Conservation (phyloP, 1,140 invertebrate species). For the Vanessa tameamea region DNA sequence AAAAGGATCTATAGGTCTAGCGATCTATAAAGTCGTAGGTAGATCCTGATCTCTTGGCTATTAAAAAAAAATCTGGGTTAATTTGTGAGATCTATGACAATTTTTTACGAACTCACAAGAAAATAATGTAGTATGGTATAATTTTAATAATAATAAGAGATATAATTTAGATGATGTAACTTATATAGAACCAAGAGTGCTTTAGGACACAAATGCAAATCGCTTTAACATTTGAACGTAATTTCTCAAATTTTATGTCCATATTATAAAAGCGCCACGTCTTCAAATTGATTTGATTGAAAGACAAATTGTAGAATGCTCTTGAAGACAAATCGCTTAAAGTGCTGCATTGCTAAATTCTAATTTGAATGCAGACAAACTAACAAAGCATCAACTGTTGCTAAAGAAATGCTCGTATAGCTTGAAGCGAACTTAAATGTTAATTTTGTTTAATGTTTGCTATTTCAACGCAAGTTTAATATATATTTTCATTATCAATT, state of each 20-base stretch:
- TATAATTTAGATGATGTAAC: too few species aligned
- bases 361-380: slow-evolving; percentile 7
- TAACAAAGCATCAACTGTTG: neutral
- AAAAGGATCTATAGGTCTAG: too few species aligned
- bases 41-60: too few species aligned
- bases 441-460: slow-evolving; percentile 5
- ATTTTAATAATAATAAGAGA: too few species aligned
- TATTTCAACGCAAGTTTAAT: neutral
- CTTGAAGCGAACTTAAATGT: neutral
- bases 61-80: too few species aligned
- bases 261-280: slow-evolving; percentile 5
- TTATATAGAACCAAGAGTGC: too few species aligned
- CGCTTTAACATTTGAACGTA: neutral
- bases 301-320: slow-evolving; percentile 9
- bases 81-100: too few species aligned
- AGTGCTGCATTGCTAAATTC: slow-evolving; percentile 5
- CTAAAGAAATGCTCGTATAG: neutral
- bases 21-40: too few species aligned
- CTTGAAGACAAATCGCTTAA: slow-evolving; percentile 8
- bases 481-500: slow-evolving; percentile 9
- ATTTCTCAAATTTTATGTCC: slow-evolving; percentile 28
- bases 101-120: too few species aligned
- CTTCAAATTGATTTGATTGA: slow-evolving; percentile 6
- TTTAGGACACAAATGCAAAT: neutral
- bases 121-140: too few species aligned